phyloP scores from a whole-genome alignment of 2,113 vertebrate genomes.

The Miniopterus natalensis region DNA sequence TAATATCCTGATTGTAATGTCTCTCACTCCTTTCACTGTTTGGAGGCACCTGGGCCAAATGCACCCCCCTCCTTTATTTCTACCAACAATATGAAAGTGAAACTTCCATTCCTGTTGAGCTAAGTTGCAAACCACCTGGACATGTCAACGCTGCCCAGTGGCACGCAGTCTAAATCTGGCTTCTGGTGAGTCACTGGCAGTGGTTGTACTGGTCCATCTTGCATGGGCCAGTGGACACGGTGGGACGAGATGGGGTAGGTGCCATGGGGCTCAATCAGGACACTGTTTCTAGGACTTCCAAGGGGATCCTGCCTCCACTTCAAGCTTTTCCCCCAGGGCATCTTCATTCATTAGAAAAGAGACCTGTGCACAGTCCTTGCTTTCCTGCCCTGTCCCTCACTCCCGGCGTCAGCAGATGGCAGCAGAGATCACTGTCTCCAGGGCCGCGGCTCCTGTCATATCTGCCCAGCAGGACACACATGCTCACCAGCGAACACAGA shows the following conservation, averaged over 20 bases:
- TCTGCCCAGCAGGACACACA: constrained; percentile 33
- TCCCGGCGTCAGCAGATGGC: constrained; percentile 86
- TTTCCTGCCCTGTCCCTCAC: neutral
- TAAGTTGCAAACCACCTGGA: neutral
- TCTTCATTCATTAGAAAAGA: constrained; percentile 8
- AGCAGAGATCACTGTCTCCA: constrained; percentile 86
- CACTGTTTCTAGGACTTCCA: constrained; percentile 13
- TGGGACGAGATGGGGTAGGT: neutral
- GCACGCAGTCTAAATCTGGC: neutral
- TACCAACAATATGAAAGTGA: neutral
- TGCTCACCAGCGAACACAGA: constrained; percentile 59
- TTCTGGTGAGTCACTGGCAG: neutral
- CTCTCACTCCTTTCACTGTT: neutral
- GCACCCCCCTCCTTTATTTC: too few species aligned
- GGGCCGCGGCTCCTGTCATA: neutral
- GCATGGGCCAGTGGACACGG: neutral
- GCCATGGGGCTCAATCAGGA: neutral
- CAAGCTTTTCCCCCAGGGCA: neutral
- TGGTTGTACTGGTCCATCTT: neutral
- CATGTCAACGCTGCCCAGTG: neutral
- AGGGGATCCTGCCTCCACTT: neutral
- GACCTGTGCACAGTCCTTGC: neutral
- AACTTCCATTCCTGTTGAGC: neutral
- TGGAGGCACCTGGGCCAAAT: neutral
- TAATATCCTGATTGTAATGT: too few species aligned